Evolutionary conservation across 64 coral and sea anemone species (phyloP).

Genomic region (Stichodactyla mertensii): DNA sequence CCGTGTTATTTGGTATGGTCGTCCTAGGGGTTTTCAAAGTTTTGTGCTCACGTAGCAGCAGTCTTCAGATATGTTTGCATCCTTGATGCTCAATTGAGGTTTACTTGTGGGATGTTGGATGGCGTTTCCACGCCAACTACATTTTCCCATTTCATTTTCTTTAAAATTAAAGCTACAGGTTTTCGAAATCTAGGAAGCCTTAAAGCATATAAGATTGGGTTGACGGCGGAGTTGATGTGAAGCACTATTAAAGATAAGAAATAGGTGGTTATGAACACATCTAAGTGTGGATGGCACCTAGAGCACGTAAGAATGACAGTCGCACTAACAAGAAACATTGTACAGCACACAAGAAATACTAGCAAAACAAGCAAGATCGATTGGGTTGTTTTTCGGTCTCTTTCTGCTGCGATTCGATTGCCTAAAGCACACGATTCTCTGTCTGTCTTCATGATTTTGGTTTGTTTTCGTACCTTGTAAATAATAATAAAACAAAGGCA

Average conservation of each 20-base stretch:
- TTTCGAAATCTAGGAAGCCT: conserved; percentile 7
- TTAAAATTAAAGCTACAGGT: neutral
- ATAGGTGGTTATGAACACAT: neutral
- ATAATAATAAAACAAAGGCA: neutral
- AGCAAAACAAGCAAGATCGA: neutral
- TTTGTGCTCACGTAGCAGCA: too few species aligned
- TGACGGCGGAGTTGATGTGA: neutral
- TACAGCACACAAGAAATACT: neutral
- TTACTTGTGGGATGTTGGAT: neutral
- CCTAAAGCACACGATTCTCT: neutral
- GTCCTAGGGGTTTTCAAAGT: too few species aligned
- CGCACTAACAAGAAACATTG: neutral
- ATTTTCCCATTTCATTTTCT: neutral
- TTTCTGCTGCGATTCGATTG: neutral
- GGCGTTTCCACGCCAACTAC: neutral
- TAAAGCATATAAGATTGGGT: conserved; percentile 8
- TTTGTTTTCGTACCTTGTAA: neutral
- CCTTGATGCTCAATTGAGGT: too few species aligned
- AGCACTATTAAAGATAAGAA: neutral
- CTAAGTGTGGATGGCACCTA: neutral
- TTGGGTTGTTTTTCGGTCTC: neutral
- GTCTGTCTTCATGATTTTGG: neutral
- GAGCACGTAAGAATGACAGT: neutral
- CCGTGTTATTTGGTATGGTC: too few species aligned
- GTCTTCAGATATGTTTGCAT: too few species aligned